Base-by-base conservation (phyloP, 2,888 invertebrate species). In the Allacma fusca region DNA sequence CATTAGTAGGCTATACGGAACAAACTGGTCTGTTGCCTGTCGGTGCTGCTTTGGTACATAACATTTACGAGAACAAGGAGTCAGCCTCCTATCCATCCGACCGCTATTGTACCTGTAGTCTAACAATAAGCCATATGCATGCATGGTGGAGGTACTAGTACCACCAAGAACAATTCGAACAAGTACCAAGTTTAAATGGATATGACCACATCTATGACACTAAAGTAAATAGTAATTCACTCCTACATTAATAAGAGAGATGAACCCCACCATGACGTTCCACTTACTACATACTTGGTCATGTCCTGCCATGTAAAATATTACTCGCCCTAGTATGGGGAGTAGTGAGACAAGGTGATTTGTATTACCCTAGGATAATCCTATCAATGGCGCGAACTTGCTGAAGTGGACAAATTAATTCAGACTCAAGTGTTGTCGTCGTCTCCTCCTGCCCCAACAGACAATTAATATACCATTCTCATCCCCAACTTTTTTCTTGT, bases 271-370 rank as follows among this genome's bases (percentile, higher is more conserved):
- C 44, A 71, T 50, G 28, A 57, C 24, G 69, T 69, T 69, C 69
- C 43, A 77, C 64, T 59, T 40, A 75, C 34, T 68, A 34, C 68
- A 26, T 75, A 70, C 70, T 70, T 70, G 70, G 70, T 44, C 44
- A 70, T 70, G 70, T 72, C 62, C 4, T 57, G 59, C 29, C n/a
- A 72, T 43, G 73, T 64, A 74, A 74, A 64, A 74, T 64, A 64
- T 74, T 74, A 34, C 44, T 74, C 24, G 9, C 40, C 73, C 73
- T 7, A 34, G 40, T 65, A 64, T 65, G 72, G 62, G 72, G 72
- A 59, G 59, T 62, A 59, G 26, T 72, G 72, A 74, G 65, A 74
- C 73, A 74, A 74, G 73, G 43, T 74, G 73, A 74, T 74, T 74
- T 74, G 73, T 74, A 74, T 74, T 74, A 70, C 44, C 24, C 43